Percentiles rank a stretch among this genome's conserved stretches.
Conservation (phyloP, 2,797 vertebrate species). For the Iguana delicatissima region DNA sequence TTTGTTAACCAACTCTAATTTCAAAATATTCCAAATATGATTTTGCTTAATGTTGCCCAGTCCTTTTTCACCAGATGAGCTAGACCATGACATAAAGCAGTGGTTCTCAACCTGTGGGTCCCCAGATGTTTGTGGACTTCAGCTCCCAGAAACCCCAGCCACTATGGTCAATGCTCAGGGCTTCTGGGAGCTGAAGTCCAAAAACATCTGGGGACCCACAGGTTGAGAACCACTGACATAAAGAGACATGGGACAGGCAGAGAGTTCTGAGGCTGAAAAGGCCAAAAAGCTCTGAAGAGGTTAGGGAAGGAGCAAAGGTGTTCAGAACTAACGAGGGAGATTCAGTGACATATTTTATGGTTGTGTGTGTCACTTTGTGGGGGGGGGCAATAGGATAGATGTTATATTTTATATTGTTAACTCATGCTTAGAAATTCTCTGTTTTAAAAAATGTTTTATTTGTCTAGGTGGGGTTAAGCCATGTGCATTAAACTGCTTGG, state of each 20-base stretch:
- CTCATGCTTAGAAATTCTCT: slow-evolving; percentile 42
- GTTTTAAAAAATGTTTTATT: slow-evolving; percentile 59
- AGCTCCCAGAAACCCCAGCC: too few species aligned
- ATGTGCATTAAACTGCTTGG: slow-evolving; percentile 98
- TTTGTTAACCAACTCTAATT: neutral
- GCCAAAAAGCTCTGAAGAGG: neutral
- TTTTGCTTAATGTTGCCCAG: neutral
- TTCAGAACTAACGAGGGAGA: neutral
- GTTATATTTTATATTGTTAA: slow-evolving; percentile 32
- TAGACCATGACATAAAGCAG: neutral
- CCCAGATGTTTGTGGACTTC: too few species aligned
- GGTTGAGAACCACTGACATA: too few species aligned
- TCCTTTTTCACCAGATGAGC: neutral
- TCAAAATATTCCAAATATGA: neutral
- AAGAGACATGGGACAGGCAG: neutral
- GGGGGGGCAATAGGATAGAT: slow-evolving; percentile 27
- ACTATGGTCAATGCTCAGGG: too few species aligned
- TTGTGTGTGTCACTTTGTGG: neutral
- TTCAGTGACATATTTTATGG: neutral
- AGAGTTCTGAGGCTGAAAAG: neutral
- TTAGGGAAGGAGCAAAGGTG: neutral
- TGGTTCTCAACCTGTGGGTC: too few species aligned
- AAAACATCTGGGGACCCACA: too few species aligned
- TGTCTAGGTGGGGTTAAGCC: slow-evolving; percentile 94
- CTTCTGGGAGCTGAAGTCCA: too few species aligned